These are phyloP conservation scores for Choreutis nemorana DNA, from an alignment of 2,888 invertebrate species.

Conservation along the genomic window DNA sequence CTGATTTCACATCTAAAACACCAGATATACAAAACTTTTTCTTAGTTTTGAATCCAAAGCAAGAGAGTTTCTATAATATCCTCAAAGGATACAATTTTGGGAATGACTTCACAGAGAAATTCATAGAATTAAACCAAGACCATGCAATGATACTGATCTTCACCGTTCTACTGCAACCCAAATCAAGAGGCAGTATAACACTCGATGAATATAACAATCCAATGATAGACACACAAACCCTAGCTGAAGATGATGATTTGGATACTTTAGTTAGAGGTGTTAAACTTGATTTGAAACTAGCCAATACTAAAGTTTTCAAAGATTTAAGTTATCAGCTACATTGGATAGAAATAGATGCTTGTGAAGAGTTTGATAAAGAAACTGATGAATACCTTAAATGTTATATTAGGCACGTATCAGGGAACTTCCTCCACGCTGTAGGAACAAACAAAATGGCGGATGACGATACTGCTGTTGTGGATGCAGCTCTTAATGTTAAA, in stretches of 20 bases:
- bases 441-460: too few relatives aligned
- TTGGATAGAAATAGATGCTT: constrained; percentile 22
- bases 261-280: constrained; percentile 24
- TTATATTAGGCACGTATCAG: too few relatives aligned
- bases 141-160: constrained; percentile 9
- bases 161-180: constrained; percentile 18
- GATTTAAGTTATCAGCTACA: constrained; percentile 22
- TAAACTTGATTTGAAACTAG: constrained; percentile 19
- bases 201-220: constrained; percentile 52
- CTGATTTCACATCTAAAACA: constrained; percentile 1
- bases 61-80: constrained; percentile 5
- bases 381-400: too few relatives aligned
- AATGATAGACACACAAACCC: constrained; percentile 59
- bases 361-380: constrained; percentile 22
- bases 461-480: too few relatives aligned
- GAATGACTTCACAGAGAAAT: constrained; percentile 7
- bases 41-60: constrained; percentile 5
- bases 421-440: too few relatives aligned
- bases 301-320: constrained; percentile 25
- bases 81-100: constrained; percentile 5
- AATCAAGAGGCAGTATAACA: constrained; percentile 38
- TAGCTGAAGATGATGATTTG: constrained; percentile 46
- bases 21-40: constrained; percentile 10
- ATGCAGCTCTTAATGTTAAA: too few relatives aligned
- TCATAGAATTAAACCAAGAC: constrained; percentile 11